Base-by-base conservation (phyloP, 1,140 invertebrate species). In the Rhysida immarginata region DNA sequence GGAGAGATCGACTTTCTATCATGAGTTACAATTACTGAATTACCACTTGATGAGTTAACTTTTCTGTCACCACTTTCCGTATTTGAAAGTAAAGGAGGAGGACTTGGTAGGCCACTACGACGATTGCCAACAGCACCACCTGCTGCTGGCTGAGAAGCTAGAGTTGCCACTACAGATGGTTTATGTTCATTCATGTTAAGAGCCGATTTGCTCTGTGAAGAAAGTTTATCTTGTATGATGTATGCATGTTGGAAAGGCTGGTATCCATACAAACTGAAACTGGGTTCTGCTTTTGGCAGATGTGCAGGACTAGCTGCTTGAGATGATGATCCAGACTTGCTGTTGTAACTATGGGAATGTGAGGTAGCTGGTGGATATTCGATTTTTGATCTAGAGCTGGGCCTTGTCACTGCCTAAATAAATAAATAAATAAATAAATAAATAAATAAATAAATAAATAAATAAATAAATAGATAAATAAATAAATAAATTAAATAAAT, bases 201-300 rank as follows among this genome's bases (percentile, higher is more conserved):
- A n/a, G n/a, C n/a, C n/a, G n/a, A n/a, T 41, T 41, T 41, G 35
- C 35, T 41, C 23, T 48, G 45, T 13, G 8, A 8, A 20, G 69
- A 65, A 16, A 72, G 57, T 62, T 72, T 69, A 57, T 71, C 71
- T 26, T 64, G 64, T 61, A 75, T 64, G 67, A 76, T 71, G 45
- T 76, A 75, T 42, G 74, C 71, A 59, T 71, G 70, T 59, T 81
- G 81, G 63, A 82, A 83, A 14, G 76, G 74, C 54, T 79, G 76
- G 67, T 83, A 84, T 25, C 77, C 77, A 65, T 82, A 84, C 46
- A 83, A 67, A 58, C 77, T 81, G 60, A 84, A 82, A 65, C 81
- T 84, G 2, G 84, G 78, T 65, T 87, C 83, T 23, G 77, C 78
- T 68, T 85, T 81, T 29, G 79, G 78, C 25, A 82, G 66, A n/a